Evolutionary conservation across 2,113 vertebrate species (phyloP).

Genomic region (Pelecanoides urinatrix): DNA sequence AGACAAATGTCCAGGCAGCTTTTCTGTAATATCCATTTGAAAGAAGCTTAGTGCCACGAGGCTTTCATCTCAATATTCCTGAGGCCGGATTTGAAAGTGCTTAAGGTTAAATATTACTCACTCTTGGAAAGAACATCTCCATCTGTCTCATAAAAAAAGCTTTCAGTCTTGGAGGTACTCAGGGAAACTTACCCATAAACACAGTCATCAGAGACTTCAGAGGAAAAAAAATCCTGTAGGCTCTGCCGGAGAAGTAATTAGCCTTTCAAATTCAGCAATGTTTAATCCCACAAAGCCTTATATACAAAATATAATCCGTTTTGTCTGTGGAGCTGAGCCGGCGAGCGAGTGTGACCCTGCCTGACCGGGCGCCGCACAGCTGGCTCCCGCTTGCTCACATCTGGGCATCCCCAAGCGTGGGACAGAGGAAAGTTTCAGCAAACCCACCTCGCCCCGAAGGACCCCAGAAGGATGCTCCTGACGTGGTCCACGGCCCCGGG

Average conservation of each 20-base stretch:
- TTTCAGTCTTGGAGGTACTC: conserved; percentile 46
- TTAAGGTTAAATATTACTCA: conserved; percentile 69
- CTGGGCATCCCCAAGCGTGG: background rate
- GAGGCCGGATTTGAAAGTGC: conserved; percentile 60
- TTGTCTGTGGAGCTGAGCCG: background rate
- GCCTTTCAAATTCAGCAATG: background rate
- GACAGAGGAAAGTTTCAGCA: background rate
- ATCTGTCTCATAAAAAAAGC: conserved; percentile 37
- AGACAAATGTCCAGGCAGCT: conserved; percentile 55
- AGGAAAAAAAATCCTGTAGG: background rate
- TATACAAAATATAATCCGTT: background rate
- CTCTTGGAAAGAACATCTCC: conserved; percentile 63
- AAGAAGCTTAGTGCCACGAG: conserved; percentile 55
- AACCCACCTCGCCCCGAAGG: background rate
- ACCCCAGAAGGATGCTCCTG: background rate
- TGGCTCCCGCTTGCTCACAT: background rate
- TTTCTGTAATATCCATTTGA: conserved; percentile 56
- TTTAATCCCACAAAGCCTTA: background rate
- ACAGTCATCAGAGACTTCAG: background rate
- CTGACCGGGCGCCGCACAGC: background rate
- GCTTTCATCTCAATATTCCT: conserved; percentile 67
- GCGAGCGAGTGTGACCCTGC: rapidly evolving
- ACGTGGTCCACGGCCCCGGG: rapidly evolving
- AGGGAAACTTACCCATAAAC: conserved; percentile 20
- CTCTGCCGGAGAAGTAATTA: background rate